Evolutionary conservation across 2,113 vertebrate species (phyloP).

Genomic region (Rissa tridactyla): DNA sequence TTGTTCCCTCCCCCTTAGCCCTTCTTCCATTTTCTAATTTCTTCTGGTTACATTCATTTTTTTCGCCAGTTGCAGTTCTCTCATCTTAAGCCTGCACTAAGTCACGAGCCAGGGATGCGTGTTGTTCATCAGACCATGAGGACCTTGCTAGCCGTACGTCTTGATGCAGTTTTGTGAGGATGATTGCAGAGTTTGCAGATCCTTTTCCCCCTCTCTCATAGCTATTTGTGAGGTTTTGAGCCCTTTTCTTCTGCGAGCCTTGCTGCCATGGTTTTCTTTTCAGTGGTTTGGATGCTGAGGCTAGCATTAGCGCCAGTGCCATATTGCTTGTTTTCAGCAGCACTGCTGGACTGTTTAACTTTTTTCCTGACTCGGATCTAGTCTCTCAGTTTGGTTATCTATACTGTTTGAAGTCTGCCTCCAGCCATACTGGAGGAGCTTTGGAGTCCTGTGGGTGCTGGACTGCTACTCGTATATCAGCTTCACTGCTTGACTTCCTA

Average conservation of each 20-base stretch:
- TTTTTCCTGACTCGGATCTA: neutral
- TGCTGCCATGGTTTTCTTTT: neutral
- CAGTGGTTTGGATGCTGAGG: constrained; percentile 18
- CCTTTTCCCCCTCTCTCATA: neutral
- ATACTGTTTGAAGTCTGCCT: neutral
- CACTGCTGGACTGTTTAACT: neutral
- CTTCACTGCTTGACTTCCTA: neutral
- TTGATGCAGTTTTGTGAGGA: neutral
- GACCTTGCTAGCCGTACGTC: neutral
- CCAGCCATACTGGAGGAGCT: neutral
- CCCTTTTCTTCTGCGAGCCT: neutral
- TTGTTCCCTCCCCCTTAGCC: neutral
- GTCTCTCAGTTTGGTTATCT: neutral
- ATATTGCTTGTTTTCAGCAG: constrained; percentile 15
- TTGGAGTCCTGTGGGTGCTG: neutral
- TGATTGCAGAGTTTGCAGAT: neutral
- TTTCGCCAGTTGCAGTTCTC: neutral
- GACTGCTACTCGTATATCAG: neutral
- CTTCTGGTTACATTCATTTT: neutral
- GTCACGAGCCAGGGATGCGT: neutral
- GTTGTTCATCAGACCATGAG: neutral
- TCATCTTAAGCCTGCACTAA: neutral
- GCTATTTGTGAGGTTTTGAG: neutral
- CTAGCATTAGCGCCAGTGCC: neutral
- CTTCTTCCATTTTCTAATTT: neutral